Conservation (phyloP, 2,113 vertebrate genomes). For the Cettia cetti region DNA sequence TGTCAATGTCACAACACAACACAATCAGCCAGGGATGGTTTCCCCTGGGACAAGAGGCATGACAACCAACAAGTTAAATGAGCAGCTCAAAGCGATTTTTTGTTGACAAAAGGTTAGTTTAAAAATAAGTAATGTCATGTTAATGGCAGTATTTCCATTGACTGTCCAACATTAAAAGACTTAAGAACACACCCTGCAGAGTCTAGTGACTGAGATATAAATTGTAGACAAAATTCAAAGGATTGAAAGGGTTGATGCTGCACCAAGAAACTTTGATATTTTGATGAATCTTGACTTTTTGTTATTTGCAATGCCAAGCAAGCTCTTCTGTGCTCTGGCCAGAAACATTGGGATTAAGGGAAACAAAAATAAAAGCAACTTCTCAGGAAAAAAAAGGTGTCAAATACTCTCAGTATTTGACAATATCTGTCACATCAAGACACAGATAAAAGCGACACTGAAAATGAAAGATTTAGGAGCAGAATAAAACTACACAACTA, state of each 20-base stretch:
- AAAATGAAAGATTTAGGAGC: not conserved
- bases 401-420: not conserved
- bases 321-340: not conserved
- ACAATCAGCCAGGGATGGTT: not conserved
- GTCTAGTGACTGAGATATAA: not conserved
- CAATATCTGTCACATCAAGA: not conserved
- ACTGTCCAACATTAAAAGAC: not conserved
- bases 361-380: not conserved
- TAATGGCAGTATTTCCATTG: not conserved
- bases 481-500: not conserved
- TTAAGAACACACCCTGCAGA: not conserved
- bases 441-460: not conserved
- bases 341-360: not conserved
- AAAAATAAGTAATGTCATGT: slow-evolving; percentile 9
- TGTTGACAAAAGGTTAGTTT: not conserved
- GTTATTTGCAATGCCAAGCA: not conserved
- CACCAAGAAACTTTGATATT: not conserved
- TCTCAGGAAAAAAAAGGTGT: not conserved
- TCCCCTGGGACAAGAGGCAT: not conserved
- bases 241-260: not conserved
- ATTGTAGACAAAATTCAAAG: not conserved
- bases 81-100: not conserved
- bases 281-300: not conserved
- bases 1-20: slow-evolving; percentile 20
- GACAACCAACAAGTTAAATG: not conserved